Base-by-base conservation (phyloP, 2,113 vertebrate genomes). In the Cryptoleucopteryx plumbea region DNA sequence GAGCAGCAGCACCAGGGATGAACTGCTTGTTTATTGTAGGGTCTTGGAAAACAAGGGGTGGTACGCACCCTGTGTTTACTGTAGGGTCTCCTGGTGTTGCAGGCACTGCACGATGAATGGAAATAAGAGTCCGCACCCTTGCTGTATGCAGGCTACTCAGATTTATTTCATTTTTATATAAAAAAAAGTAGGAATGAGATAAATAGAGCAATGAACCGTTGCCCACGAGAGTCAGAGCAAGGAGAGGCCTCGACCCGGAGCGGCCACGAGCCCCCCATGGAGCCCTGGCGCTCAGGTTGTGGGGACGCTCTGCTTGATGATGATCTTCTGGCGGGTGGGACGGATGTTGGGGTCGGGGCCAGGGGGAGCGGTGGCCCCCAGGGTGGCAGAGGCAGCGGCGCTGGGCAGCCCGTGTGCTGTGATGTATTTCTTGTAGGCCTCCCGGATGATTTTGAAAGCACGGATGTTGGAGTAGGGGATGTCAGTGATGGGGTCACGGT, bases 401-500 rank as follows among this genome's bases (percentile, higher is more conserved):
- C 98, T 99, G 2, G 99, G 99, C 82, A 99, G 98, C 26, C 99
- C 99, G 2, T 99, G 99, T 2, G 99, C 99, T 0, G 99, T 98
- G 94, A 99, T 99, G 61, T 99, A 99, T 58, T 99, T 99, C 58
- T 99, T 98, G 96, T 99, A 99, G 4, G 99, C 99, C 75, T 99
- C 99, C 0, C 99, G 98, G 96, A 99, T 99, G 98, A 99, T 99
- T 85, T 99, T 99, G 98, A 99, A 99, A 85, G 99, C 99, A 10
- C 99, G 98, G 15, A 98, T 97, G 88, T 98, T 99, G 80, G 99
- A 98, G 5, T 99, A 99, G 4, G 99, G 99, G 79, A 99, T 99
- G 96, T 99, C 99, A 1, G 99, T 99, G 93, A 99, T 98, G 20
- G 99, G 99, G 96, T 99, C 99, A 0, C 99, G 98, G 98, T 99